Base-by-base conservation (phyloP, 2,888 invertebrate genomes). In the Agriopis marginaria region DNA sequence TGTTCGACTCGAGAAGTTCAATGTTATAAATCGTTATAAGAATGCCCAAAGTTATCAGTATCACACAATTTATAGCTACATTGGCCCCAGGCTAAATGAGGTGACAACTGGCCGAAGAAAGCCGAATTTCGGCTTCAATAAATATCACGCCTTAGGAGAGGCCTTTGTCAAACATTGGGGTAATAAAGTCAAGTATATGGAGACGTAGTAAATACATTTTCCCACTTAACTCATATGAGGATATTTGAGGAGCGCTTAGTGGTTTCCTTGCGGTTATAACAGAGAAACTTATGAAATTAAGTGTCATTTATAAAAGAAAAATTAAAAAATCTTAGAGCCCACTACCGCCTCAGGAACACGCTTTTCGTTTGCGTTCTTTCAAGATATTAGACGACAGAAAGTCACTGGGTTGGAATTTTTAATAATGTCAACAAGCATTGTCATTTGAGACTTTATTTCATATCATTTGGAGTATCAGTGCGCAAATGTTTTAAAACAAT, bases 61-160 rank as follows among this genome's bases (percentile, higher is more conserved):
- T 59, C 56, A 12, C 64, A 53, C 32, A 55, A 59, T 54, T 59
- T 66, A 70, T 70, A 63, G 54, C 40, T 14, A 11, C 60, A 12
- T 58, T 53, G n/a, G 63, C 66, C 63, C 44, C 58, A 55, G 59
- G 63, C 44, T 60, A 59, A 66, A 66, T 70, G 49, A 66, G 44
- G 66, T 63, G 63, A 55, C 63, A 62, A 65, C 45, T 56, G 11
- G 42, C 17, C 42, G 59, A 61, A 56, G 55, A 61, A 65, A 58
- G 53, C 53, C 47, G 54, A 66, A 66, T 54, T 63, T 59, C 50
- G 58, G 56, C 59, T 66, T 50, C 53, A n/a, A 59, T 59, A 66
- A 66, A 70, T 63, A 63, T 66, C 42, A 59, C 54, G 63, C 54
- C 53, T 63, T 53, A 44, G 65, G 56, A 32, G 50, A 63, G 59